A percentile compares a stretch with the other conserved stretches of the same genome.
Conservation (phyloP, 2,797 vertebrate species). For the Acanthurus tractus region DNA sequence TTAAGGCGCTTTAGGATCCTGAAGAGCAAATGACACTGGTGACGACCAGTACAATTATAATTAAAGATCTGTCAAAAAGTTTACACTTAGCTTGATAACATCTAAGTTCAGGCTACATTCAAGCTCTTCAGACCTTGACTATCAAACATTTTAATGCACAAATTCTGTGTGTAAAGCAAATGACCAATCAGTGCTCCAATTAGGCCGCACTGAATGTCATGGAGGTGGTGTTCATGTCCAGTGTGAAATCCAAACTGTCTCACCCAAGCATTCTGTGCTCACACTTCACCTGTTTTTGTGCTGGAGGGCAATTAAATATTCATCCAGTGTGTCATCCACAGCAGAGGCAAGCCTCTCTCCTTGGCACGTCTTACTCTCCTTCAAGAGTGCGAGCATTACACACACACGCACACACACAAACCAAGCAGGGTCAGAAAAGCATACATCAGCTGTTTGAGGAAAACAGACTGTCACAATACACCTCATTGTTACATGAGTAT, state of each 20-base stretch:
- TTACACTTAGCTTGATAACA: not conserved
- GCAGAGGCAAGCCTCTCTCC: constrained; percentile 84
- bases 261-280: constrained; percentile 53
- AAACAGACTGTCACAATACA: constrained; percentile 22
- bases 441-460: constrained; percentile 36
- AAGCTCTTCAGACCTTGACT: not conserved
- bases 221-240: constrained; percentile 31
- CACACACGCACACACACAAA: constrained; percentile 39
- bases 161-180: constrained; percentile 6
- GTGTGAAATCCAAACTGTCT: constrained; percentile 64
- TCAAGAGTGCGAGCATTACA: constrained; percentile 54
- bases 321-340: constrained; percentile 92
- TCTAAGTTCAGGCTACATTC: not conserved
- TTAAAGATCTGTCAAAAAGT: not conserved
- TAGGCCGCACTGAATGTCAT: constrained; percentile 37
- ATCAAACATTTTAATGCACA: not conserved
- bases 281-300: constrained; percentile 95
- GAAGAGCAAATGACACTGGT: constrained; percentile 43
- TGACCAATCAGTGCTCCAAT: constrained; percentile 57
- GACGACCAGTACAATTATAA: constrained; percentile 1
- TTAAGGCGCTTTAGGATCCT: constrained; percentile 89
- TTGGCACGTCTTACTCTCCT: constrained; percentile 78
- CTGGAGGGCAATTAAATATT: constrained; percentile 96
- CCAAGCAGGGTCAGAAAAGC: constrained; percentile 38
- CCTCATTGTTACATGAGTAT: constrained; percentile 29